phyloP scores from a whole-genome alignment of 2,113 vertebrate species.

The Coptodon rendalli region DNA sequence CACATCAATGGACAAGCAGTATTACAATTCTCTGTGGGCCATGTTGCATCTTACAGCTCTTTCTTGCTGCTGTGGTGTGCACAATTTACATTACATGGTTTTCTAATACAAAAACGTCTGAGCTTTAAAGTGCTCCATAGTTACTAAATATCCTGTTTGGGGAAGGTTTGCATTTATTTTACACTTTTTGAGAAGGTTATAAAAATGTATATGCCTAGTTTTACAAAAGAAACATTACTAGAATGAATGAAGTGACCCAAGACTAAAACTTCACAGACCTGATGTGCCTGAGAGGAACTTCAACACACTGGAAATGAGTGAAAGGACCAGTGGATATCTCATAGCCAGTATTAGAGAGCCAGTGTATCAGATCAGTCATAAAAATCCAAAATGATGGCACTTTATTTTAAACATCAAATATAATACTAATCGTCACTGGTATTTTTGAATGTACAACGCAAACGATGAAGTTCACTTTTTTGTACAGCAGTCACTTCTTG shows the following conservation, averaged over 20 bases:
- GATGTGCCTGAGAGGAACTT: slow-evolving; percentile 28
- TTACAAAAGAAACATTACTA: slow-evolving; percentile 5
- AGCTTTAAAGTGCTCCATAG: neutral
- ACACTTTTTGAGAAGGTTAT: neutral
- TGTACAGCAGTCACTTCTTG: slow-evolving; percentile 67
- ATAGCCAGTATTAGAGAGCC: neutral
- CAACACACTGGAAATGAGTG: neutral
- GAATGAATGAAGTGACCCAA: neutral
- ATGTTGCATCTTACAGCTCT: neutral
- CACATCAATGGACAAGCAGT: neutral
- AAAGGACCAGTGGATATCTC: neutral
- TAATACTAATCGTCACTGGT: slow-evolving; percentile 5
- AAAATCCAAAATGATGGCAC: slow-evolving; percentile 5
- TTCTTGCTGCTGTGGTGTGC: neutral
- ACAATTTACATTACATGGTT: neutral
- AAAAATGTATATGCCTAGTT: neutral
- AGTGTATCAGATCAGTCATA: neutral
- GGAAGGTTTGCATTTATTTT: neutral
- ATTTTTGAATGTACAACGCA: slow-evolving; percentile 1
- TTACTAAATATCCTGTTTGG: neutral
- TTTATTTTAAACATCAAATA: slow-evolving; percentile 4
- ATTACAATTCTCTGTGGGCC: neutral
- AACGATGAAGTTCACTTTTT: neutral
- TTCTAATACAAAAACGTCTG: neutral
- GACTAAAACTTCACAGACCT: neutral